These are phyloP conservation scores for Platysternon megacephalum DNA, from an alignment of 2,113 vertebrate species.

Conservation along the genomic window DNA sequence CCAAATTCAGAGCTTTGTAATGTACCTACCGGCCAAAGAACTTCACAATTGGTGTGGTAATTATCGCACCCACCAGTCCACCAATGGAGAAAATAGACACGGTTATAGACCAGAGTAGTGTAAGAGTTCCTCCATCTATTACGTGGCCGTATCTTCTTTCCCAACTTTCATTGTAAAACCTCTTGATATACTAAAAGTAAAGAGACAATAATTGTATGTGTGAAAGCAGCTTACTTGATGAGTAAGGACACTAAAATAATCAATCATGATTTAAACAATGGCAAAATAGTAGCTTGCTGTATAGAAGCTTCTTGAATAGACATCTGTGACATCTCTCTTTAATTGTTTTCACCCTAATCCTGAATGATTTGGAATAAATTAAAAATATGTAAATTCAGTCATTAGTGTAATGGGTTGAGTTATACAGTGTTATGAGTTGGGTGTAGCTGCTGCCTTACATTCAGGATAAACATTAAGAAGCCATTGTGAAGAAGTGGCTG, in stretches of 20 bases:
- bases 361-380: neutral
- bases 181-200: constrained; percentile 87
- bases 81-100: constrained; percentile 95
- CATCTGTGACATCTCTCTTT: neutral
- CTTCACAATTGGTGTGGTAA: constrained; percentile 85
- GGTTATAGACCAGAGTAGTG: constrained; percentile 92
- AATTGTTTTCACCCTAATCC: neutral
- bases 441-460: neutral
- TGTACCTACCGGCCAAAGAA: constrained; percentile 87
- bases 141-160: constrained; percentile 78
- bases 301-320: neutral
- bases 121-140: constrained; percentile 73
- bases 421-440: neutral
- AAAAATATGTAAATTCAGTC: neutral
- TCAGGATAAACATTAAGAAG: neutral
- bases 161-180: constrained; percentile 93
- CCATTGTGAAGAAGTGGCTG: no score
- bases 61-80: constrained; percentile 88
- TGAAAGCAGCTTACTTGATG: neutral
- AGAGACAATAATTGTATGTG: neutral
- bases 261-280: neutral
- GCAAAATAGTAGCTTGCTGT: neutral
- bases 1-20: neutral
- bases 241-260: neutral
- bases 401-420: neutral